Conservation (phyloP, 2,888 invertebrate genomes). For the Meandrusa payeni region DNA sequence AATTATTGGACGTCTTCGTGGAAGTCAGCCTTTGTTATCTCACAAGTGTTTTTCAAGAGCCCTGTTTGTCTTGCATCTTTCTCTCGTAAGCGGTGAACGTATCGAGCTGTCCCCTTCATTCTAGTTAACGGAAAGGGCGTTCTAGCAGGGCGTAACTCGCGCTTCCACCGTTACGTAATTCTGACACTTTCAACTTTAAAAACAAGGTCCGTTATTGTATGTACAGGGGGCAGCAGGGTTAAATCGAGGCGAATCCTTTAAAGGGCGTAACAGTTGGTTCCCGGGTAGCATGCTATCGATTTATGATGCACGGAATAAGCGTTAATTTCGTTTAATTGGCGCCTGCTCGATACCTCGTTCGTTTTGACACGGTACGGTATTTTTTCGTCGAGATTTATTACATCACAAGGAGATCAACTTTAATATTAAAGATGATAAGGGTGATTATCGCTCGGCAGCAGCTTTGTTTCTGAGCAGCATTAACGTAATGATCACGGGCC, state of each 20-base stretch:
- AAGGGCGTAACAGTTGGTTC: constrained; percentile 69
- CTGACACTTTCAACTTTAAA: constrained; percentile 75
- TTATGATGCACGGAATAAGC: constrained; percentile 72
- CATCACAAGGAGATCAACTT: constrained; percentile 40
- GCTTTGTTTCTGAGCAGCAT: constrained; percentile 60
- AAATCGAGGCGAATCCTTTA: constrained; percentile 60
- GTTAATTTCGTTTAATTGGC: constrained; percentile 75
- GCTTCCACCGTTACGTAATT: constrained; percentile 75
- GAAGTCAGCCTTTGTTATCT: constrained; percentile 79
- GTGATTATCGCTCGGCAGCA: constrained; percentile 46
- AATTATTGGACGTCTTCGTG: constrained; percentile 80
- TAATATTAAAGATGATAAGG: constrained; percentile 42
- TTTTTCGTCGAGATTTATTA: constrained; percentile 49
- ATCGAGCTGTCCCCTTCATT: constrained; percentile 63
- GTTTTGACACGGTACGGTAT: constrained; percentile 58
- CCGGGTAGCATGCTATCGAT: constrained; percentile 69
- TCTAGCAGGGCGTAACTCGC: constrained; percentile 75
- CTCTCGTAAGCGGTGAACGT: constrained; percentile 49
- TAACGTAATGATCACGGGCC: constrained; percentile 74
- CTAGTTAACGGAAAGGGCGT: constrained; percentile 74
- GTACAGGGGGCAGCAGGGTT: constrained; percentile 48
- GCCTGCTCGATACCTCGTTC: constrained; percentile 62
- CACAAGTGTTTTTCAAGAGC: constrained; percentile 80
- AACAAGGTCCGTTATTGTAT: constrained; percentile 75
- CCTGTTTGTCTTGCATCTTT: constrained; percentile 66